phyloP scores from a whole-genome alignment of 2,888 invertebrate species.

The Alentia gelatinosa region DNA sequence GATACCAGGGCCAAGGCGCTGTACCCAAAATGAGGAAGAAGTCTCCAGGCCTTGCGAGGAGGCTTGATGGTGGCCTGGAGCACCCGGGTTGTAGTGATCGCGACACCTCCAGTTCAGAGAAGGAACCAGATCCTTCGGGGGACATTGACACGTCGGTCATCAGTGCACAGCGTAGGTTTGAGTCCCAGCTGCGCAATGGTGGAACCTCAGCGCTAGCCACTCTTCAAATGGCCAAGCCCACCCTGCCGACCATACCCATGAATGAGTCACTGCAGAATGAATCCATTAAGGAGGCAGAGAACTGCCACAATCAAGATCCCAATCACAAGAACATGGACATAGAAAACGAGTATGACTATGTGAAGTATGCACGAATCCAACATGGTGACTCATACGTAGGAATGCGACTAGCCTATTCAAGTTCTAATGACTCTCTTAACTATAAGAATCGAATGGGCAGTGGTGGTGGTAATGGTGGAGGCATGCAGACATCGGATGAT shows the following conservation, averaged over 20 bases:
- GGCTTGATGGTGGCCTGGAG: conserved; percentile 69
- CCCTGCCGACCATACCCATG: conserved; percentile 28
- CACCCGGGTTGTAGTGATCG: conserved; percentile 67
- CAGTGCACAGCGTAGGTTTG: conserved; percentile 56
- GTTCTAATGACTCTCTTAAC: conserved; percentile 72
- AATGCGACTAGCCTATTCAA: conserved; percentile 85
- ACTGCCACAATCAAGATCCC: neutral
- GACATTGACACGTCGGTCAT: conserved; percentile 55
- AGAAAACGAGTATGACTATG: conserved; percentile 79
- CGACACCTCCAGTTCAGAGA: conserved; percentile 72
- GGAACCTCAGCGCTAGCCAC: conserved; percentile 32
- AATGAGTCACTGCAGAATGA: neutral
- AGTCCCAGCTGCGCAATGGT: conserved; percentile 51
- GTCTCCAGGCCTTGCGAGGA: conserved; percentile 78
- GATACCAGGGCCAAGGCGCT: conserved; percentile 71
- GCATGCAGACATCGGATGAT: conserved; percentile 18
- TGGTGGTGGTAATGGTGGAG: conserved; percentile 63
- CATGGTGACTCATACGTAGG: conserved; percentile 89
- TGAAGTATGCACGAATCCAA: conserved; percentile 78
- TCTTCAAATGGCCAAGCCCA: conserved; percentile 32
- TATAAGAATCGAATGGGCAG: conserved; percentile 66
- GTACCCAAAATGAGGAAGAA: conserved; percentile 77
- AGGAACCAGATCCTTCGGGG: conserved; percentile 61
- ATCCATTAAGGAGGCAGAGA: neutral
- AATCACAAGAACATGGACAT: conserved; percentile 68